Base-by-base conservation (phyloP, 2,888 invertebrate genomes). In the Meiosimyza decipiens region DNA sequence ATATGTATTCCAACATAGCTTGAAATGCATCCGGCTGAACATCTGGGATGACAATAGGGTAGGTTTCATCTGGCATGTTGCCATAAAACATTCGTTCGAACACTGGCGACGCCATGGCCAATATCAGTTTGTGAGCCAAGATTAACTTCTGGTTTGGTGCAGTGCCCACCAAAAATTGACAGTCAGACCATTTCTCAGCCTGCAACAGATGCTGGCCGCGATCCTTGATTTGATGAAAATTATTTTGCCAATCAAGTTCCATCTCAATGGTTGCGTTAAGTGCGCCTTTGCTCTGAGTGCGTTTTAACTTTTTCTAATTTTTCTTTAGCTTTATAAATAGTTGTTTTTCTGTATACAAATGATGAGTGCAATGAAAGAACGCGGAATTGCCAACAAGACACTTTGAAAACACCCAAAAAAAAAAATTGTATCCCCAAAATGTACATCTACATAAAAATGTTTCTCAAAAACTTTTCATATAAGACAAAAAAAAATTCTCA, bases 81-180 rank as follows among this genome's bases (percentile, higher is more conserved):
- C 95, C 95, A 82, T 90, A 95, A 82, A 95, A 95, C 95, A 95
- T 95, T 0, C 94, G 93, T 82, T 95, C 95, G 82, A 95, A 95
- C 0, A 95, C 95, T 0, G 95, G 95, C 76, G 95, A 95, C 0
- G 94, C 92, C 94, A 95, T 95, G 0, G 95, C 95, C 71, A 95
- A 87, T 74, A 95, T 90, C 50, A 95, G 86, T 84, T 94, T 95
- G 85, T 95, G 95, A 0, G 93, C 94, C n/a, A 91, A 89, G 47
- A 95, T 87, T 1, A 91, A 88, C 79, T 93, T 91, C 82, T 94
- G 94, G 82, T 93, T 91, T 0, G 93, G 92, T 80, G 93, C 92
- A 11, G 91, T 90, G 0, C 95, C 95, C 59, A 95, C 94, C 75
- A 95, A 88, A 82, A 95, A 95, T 16, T 91, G 91, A 83, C 95